Evolutionary conservation across 2,797 vertebrate species (phyloP), one percentile per base, ranked within the genome.

Genomic region (Leptatherina wallacei): DNA sequence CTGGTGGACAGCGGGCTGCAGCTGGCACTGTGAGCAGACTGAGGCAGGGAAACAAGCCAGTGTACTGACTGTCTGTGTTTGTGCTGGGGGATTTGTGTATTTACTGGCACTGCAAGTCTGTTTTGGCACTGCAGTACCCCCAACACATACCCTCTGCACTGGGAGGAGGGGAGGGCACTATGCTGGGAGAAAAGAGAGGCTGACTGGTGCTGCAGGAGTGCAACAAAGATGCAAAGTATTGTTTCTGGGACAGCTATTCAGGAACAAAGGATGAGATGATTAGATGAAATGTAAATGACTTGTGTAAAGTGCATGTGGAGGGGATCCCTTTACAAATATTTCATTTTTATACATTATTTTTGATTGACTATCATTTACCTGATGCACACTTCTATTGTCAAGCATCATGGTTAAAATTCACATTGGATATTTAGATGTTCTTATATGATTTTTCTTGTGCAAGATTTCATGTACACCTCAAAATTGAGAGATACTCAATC

Each of bases 1-100:
- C 81, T 86, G 77, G 72, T 76, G 71, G 77, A 79, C 86, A 84
- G 80, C 73, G 56, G 81, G 86, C 77, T 90, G 83, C 91, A 89
- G 88, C 89, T 89, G 86, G 87, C 81, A 81, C 76, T 66, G 69
- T 73, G 69, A 65, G 60, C 61, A 47, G 75, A 65, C 69, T 47
- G 52, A 75, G 69, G 58, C 78, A 56, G 66, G 38, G 61, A 68
- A 77, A 76, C 74, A 68, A 79, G 56, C 63, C 78, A 60, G 68
- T 71, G 59, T 69, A 60, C 72, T 60, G 71, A 61, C 75, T 78
- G 78, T 60, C n/a, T 76, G 52, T 76, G 65, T 78, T 24, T 69
- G 70, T 40, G 56, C 55, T 30, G 69, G 69, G 57, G 36, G 68
- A 69, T 67, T n/a, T 52, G 54, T 30, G 66, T 70, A 66, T 73